Base-by-base conservation (phyloP, 2,888 invertebrate species). In the Tinea trinotella region DNA sequence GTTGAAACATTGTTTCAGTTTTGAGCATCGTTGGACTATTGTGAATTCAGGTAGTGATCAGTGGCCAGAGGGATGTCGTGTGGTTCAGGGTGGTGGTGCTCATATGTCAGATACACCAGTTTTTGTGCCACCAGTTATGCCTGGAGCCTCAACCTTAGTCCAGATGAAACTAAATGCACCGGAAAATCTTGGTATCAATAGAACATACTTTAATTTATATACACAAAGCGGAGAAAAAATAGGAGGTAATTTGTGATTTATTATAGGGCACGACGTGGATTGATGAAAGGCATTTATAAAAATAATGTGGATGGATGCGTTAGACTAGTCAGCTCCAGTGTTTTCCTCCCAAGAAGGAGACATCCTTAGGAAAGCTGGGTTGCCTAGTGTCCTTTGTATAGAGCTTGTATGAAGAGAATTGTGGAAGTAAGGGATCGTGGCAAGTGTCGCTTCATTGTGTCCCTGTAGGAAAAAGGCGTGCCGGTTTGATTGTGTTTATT, bases 151-250 rank as follows among this genome's bases (percentile, higher is more conserved):
- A 54, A 90, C 90, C 54, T 92, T 93, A 66, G 86, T 98, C 54
- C 89, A 90, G 62, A 88, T 97, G 58, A 92, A 93, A 64, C 90
- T 97, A 87, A 88, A 89, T 53, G 94, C 95, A 67, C 97, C 98
- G 5, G 77, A 88, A 10, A 73, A 82, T 56, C 87, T 91, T 36
- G 96, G 95, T 9, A 89, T 90, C 15, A 93, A 93, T 76, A 91
- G 93, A 75, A 94, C 94, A 61, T 93, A 94, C 85, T 98, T 97
- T 92, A 91, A 96, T 67, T 89, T 98, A 87, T 92, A 92, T 66
- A 95, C 96, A 56, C 89, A 94, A 36, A 92, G 92, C 64, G 97
- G 97, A 58, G 90, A 93, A 64, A 95, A 93, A 77, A 97, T 98
- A 88, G 98, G 98, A 76, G 97, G 97, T 96, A 83, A 66, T 66